These are phyloP conservation scores for Ornithoptera alexandrae DNA, from an alignment of 2,888 invertebrate genomes.

Conservation along the genomic window DNA sequence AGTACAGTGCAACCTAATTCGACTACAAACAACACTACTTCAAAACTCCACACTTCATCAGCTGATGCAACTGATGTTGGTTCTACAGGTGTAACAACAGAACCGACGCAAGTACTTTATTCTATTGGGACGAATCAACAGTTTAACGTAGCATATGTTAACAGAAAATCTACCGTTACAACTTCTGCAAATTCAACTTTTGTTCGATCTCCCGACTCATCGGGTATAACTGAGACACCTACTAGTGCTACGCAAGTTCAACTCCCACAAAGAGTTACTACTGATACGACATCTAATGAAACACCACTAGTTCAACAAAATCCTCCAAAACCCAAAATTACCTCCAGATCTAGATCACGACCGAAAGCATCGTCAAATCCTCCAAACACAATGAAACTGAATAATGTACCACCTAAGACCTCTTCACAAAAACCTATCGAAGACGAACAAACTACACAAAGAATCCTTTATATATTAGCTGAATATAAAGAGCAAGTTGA, in stretches of 20 bases:
- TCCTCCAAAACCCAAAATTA: constrained; percentile 56
- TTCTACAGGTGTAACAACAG: constrained; percentile 46
- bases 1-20: constrained; percentile 81
- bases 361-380: constrained; percentile 78
- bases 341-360: constrained; percentile 73
- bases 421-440: constrained; percentile 86
- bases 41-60: constrained; percentile 51
- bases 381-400: constrained; percentile 81
- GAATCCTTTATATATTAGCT: constrained; percentile 88
- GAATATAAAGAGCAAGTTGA: constrained; percentile 89
- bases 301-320: constrained; percentile 38
- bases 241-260: constrained; percentile 55
- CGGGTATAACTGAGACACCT: constrained; percentile 60
- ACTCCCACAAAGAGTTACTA: constrained; percentile 48
- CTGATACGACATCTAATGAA: constrained; percentile 51
- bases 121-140: constrained; percentile 63
- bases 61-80: constrained; percentile 54
- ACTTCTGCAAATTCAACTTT: constrained; percentile 59
- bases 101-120: constrained; percentile 62
- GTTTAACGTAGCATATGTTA: constrained; percentile 67
- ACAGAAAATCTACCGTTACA: constrained; percentile 61
- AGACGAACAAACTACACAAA: constrained; percentile 89
- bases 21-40: constrained; percentile 44
- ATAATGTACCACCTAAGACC: constrained; percentile 80
- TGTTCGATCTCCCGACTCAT: constrained; percentile 68